Conservation (phyloP, 2,888 invertebrate genomes). For the Galerucella calmariensis region DNA sequence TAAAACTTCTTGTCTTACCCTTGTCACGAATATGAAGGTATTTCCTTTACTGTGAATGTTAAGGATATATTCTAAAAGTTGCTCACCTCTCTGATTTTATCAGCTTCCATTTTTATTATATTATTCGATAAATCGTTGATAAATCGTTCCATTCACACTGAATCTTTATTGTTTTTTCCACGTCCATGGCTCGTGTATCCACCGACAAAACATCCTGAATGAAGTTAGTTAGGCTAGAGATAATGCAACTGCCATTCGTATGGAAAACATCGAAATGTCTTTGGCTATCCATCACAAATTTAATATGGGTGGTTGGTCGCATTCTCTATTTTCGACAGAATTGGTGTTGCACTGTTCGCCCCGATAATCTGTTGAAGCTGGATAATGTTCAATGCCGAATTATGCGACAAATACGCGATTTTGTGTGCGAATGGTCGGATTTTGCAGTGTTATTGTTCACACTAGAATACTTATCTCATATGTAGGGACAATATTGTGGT, state of each 20-base stretch:
- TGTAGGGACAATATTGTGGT: too few species aligned
- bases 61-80: too few species aligned
- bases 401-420: slow-evolving; percentile 11
- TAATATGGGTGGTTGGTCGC: slow-evolving; percentile 13
- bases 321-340: slow-evolving; percentile 12
- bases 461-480: too few species aligned
- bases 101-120: too few species aligned
- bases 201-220: slow-evolving; percentile 33
- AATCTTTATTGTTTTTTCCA: not conserved
- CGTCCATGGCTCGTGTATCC: not conserved
- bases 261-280: slow-evolving; percentile 37
- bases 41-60: too few species aligned
- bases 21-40: not conserved
- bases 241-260: slow-evolving; percentile 29
- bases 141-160: not conserved
- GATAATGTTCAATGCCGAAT: not conserved
- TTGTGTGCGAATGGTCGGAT: not conserved
- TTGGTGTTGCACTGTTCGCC: slow-evolving; percentile 1
- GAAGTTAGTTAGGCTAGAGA: slow-evolving; percentile 27
- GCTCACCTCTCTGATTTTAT: too few species aligned
- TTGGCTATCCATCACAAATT: slow-evolving; percentile 39
- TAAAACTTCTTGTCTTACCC: too few species aligned
- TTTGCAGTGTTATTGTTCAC: too few species aligned
- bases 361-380: slow-evolving; percentile 11
- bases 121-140: too few species aligned